Conservation (phyloP, 2,797 vertebrate species). For the Phylloscopus collybita region DNA sequence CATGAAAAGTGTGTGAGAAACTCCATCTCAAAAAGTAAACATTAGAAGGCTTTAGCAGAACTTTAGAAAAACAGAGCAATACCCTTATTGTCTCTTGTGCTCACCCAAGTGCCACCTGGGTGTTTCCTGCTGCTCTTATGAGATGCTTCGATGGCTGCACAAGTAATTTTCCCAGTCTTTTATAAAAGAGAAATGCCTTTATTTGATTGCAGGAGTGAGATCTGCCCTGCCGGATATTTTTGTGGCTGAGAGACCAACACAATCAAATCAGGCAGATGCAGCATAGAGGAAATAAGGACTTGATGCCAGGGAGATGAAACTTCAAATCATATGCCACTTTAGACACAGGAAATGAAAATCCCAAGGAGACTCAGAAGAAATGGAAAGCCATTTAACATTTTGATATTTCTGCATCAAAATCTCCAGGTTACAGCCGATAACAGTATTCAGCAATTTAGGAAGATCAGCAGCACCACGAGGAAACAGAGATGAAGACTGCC, state of each 20-base stretch:
- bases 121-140: not conserved
- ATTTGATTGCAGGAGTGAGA: slow-evolving; percentile 19
- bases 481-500: not conserved
- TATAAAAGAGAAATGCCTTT: not conserved
- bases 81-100: not conserved
- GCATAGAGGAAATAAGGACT: slow-evolving; percentile 14
- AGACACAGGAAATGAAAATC: slow-evolving; percentile 7
- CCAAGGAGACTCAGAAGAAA: not conserved
- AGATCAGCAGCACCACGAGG: not conserved
- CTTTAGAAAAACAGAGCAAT: too few relatives aligned
- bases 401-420: not conserved
- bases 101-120: not conserved
- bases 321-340: not conserved
- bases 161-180: not conserved
- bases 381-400: not conserved
- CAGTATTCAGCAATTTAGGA: not conserved
- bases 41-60: too few relatives aligned
- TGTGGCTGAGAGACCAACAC: not conserved
- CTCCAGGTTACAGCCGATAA: not conserved
- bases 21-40: too few relatives aligned
- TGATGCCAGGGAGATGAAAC: not conserved
- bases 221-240: not conserved
- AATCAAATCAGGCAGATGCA: slow-evolving; percentile 9
- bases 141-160: not conserved
- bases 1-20: too few relatives aligned